A percentile compares a stretch with the other conserved stretches of the same genome.
These are phyloP conservation scores for Periparus ater DNA, from an alignment of 2,797 vertebrate genomes.

Conservation along the genomic window DNA sequence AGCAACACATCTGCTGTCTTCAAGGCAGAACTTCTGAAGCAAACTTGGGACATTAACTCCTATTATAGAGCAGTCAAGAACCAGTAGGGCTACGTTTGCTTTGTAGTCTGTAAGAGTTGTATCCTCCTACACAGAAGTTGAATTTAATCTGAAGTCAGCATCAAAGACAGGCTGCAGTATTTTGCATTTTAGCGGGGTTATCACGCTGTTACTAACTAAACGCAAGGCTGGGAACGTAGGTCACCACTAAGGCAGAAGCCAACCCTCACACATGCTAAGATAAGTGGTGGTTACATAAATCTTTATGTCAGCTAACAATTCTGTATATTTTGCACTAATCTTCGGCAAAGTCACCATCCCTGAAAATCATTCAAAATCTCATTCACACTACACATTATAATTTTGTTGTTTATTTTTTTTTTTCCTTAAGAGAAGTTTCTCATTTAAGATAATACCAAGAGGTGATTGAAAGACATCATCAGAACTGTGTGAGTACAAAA, in stretches of 20 bases:
- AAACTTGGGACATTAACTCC: conserved; percentile 61
- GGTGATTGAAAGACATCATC: background rate
- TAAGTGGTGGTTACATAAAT: background rate
- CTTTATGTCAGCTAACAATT: background rate
- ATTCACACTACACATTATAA: background rate
- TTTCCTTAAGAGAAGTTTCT: background rate
- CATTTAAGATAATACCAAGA: background rate
- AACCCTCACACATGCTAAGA: background rate
- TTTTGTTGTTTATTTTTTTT: background rate
- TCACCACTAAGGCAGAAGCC: background rate
- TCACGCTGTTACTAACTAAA: conserved; percentile 27
- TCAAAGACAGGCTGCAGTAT: conserved; percentile 32
- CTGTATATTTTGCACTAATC: background rate
- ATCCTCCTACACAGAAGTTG: conserved; percentile 37
- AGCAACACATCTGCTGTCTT: conserved; percentile 72
- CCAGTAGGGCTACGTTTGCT: conserved; percentile 46
- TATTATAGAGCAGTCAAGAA: conserved; percentile 50
- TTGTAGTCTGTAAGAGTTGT: conserved; percentile 33
- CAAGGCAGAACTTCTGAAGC: conserved; percentile 62
- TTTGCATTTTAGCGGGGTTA: conserved; percentile 27
- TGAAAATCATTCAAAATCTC: background rate
- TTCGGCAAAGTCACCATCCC: background rate
- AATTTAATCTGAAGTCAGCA: conserved; percentile 36
- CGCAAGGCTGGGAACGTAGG: background rate
- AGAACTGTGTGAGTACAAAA: background rate